phyloP scores from a whole-genome alignment of 2,888 invertebrate genomes.

The Germaria angustata region DNA sequence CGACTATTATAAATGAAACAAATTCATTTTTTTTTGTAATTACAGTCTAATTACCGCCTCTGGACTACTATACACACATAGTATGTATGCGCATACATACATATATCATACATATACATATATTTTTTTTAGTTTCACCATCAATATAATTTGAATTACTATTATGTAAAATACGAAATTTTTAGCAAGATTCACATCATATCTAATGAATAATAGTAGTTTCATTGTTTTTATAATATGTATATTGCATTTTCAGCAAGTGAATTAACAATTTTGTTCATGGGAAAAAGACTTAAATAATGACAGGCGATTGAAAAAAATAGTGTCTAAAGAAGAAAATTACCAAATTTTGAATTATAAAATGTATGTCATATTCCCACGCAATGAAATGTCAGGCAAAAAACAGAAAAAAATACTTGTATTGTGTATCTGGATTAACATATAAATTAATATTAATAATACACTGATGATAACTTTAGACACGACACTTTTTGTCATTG shows the following conservation, averaged over 20 bases:
- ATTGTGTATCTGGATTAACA: slow-evolving; percentile 30
- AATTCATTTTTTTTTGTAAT: too few species aligned
- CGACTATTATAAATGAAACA: too few species aligned
- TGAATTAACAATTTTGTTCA: slow-evolving; percentile 23
- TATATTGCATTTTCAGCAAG: slow-evolving; percentile 15
- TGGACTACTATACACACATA: too few species aligned
- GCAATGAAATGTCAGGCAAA: slow-evolving; percentile 47
- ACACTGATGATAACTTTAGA: slow-evolving; percentile 11
- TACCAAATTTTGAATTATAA: slow-evolving; percentile 12
- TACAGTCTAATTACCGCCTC: too few species aligned
- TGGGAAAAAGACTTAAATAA: not conserved
- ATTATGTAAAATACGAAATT: slow-evolving; percentile 14
- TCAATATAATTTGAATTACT: not conserved
- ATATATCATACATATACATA: too few species aligned
- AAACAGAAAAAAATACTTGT: slow-evolving; percentile 20
- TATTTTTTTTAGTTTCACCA: not conserved
- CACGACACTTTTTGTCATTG: not conserved
- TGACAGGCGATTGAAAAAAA: not conserved
- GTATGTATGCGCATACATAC: too few species aligned
- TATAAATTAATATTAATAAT: slow-evolving; percentile 24
- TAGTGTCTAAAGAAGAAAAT: not conserved
- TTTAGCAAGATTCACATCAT: slow-evolving; percentile 2
- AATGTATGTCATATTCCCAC: slow-evolving; percentile 66
- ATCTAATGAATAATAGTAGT: not conserved
- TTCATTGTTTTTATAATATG: slow-evolving; percentile 1